Evolutionary conservation across 2,797 vertebrate genomes (phyloP).

Genomic region (Poecilia wingei): DNA sequence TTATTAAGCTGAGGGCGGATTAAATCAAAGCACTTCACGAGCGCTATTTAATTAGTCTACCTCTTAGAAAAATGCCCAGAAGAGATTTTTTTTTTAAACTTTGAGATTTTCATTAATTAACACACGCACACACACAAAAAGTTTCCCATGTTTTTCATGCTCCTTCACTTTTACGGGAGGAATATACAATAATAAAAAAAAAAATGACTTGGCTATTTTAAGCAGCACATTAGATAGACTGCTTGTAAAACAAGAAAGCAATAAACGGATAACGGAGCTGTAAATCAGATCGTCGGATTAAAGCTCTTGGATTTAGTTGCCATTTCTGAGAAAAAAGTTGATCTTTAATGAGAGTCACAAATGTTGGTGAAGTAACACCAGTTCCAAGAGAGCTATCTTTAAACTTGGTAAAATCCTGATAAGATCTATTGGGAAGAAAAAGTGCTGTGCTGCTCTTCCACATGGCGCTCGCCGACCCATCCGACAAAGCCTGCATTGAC

Average conservation of each 20-base stretch:
- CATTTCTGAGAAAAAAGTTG: conserved; percentile 7
- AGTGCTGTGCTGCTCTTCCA: conserved; percentile 20
- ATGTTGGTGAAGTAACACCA: neutral
- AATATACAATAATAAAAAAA: neutral
- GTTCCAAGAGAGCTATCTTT: conserved; percentile 11
- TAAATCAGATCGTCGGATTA: conserved; percentile 8
- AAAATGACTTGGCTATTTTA: neutral
- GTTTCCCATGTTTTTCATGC: neutral
- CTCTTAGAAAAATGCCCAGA: conserved; percentile 2
- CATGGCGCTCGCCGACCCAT: conserved; percentile 14
- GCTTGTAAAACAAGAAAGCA: neutral
- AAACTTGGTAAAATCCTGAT: neutral
- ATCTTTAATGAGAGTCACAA: conserved; percentile 8
- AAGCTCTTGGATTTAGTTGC: neutral
- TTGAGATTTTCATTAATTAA: conserved; percentile 7
- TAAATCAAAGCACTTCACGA: conserved; percentile 34
- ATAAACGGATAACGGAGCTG: neutral
- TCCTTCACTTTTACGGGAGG: rapidly evolving
- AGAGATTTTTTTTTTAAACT: neutral
- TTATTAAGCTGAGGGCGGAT: conserved; percentile 15
- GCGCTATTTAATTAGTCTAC: conserved; percentile 7
- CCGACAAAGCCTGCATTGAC: conserved; percentile 76
- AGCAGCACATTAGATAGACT: neutral
- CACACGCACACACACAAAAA: neutral
- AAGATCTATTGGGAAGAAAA: neutral